Evolutionary conservation across 2,797 vertebrate genomes (phyloP).

Genomic region (Sebastes itinus): DNA sequence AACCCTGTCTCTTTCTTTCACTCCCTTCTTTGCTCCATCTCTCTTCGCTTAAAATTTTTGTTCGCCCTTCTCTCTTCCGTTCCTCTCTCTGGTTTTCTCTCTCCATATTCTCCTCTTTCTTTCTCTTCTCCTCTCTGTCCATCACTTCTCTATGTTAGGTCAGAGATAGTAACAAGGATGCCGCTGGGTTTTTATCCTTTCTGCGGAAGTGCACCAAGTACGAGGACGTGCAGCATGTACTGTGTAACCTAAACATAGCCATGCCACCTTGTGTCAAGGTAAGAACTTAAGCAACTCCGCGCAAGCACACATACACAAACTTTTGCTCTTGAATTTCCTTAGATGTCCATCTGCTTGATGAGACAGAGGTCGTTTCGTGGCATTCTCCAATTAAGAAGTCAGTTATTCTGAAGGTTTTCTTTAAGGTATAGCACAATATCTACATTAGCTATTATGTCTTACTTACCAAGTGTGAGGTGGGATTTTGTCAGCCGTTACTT

Average conservation of each 20-base stretch:
- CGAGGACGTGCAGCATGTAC: constrained; percentile 92
- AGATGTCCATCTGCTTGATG: neutral
- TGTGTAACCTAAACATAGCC: constrained; percentile 95
- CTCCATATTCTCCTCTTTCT: neutral
- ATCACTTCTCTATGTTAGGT: constrained; percentile 80
- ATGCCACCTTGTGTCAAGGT: constrained; percentile 97
- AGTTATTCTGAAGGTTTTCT: neutral
- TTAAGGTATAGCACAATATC: neutral
- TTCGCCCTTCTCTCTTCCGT: neutral
- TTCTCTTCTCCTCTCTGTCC: constrained; percentile 2
- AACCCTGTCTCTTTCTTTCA: neutral
- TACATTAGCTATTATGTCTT: neutral
- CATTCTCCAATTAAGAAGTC: neutral
- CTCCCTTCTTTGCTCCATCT: neutral
- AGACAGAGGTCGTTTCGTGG: neutral
- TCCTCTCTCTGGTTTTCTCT: neutral
- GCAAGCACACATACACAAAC: neutral
- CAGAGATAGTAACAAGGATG: constrained; percentile 93
- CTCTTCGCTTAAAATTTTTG: neutral
- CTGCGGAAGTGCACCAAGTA: constrained; percentile 97
- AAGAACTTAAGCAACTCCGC: neutral
- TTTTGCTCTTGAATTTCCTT: neutral
- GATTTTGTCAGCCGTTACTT: neutral
- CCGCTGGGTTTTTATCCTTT: constrained; percentile 92
- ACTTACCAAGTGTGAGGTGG: neutral